phyloP scores from a whole-genome alignment of 2,888 invertebrate species.

The Acleris literana region DNA sequence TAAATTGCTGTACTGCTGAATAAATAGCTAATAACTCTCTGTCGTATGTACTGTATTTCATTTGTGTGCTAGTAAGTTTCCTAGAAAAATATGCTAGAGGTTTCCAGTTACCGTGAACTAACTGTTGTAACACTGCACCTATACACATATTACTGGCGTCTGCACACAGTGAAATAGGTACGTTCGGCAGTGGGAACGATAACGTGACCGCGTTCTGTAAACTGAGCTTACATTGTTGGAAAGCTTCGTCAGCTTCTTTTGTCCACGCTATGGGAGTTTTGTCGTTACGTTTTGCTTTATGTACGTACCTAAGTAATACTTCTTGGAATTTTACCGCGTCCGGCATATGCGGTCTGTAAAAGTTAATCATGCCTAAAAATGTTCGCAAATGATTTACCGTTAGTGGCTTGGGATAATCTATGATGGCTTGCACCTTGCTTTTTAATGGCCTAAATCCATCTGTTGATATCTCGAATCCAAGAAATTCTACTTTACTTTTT shows the following conservation, averaged over 20 bases:
- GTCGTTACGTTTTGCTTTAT: no score
- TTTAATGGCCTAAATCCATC: background rate
- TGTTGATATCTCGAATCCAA: background rate
- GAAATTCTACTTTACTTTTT: background rate
- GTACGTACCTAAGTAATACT: no score
- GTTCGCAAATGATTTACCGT: no score
- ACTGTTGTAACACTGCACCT: conserved; percentile 1
- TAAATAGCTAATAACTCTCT: background rate
- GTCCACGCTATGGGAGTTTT: no score
- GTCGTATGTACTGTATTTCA: background rate
- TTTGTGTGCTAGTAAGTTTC: background rate
- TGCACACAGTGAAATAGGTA: background rate
- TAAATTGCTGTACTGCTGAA: background rate
- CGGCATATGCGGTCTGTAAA: no score
- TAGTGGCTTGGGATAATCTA: background rate
- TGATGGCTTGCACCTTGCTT: background rate
- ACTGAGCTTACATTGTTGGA: conserved; percentile 4
- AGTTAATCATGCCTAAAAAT: no score
- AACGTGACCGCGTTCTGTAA: conserved; percentile 5
- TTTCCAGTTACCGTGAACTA: background rate
- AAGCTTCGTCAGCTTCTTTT: conserved; percentile 2
- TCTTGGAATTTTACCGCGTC: no score
- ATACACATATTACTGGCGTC: background rate
- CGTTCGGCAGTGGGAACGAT: background rate
- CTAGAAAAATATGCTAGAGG: conserved; percentile 3